Evolutionary conservation across 2,113 vertebrate species (phyloP).

Genomic region (Anseranas semipalmata): DNA sequence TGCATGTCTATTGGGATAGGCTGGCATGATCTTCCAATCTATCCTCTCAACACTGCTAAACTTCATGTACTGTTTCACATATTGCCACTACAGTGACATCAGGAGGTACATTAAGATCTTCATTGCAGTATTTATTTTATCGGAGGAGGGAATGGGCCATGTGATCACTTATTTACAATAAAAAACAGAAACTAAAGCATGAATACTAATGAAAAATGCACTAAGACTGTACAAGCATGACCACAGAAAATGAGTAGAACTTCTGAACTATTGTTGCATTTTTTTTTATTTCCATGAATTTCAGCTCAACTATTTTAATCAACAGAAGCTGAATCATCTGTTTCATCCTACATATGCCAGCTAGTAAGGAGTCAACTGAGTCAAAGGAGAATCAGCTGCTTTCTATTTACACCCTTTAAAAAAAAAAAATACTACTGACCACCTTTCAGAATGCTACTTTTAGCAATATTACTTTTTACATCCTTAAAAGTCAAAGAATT

Average conservation of each 20-base stretch:
- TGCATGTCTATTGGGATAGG: not conserved
- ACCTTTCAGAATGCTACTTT: not conserved
- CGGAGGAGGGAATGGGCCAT: constrained; percentile 2
- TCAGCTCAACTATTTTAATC: not conserved
- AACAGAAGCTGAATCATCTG: constrained; percentile 46
- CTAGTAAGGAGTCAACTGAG: constrained; percentile 35
- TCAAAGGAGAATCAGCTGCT: constrained; percentile 36
- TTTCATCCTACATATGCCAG: not conserved
- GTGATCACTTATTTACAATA: not conserved
- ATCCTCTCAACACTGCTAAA: not conserved
- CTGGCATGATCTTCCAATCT: not conserved
- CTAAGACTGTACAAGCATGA: not conserved
- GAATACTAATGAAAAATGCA: not conserved
- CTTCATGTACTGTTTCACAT: not conserved
- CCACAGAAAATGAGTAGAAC: not conserved
- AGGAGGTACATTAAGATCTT: not conserved
- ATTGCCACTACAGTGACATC: not conserved
- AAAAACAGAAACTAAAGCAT: not conserved
- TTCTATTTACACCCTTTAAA: constrained; percentile 7
- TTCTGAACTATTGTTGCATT: not conserved
- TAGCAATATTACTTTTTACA: not conserved
- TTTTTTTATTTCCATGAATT: constrained; percentile 21
- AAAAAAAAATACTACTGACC: not conserved
- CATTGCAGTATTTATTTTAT: not conserved
- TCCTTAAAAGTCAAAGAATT: not conserved